Evolutionary conservation across 2,888 invertebrate species (phyloP).

Genomic region (Pemphredon lugubris): DNA sequence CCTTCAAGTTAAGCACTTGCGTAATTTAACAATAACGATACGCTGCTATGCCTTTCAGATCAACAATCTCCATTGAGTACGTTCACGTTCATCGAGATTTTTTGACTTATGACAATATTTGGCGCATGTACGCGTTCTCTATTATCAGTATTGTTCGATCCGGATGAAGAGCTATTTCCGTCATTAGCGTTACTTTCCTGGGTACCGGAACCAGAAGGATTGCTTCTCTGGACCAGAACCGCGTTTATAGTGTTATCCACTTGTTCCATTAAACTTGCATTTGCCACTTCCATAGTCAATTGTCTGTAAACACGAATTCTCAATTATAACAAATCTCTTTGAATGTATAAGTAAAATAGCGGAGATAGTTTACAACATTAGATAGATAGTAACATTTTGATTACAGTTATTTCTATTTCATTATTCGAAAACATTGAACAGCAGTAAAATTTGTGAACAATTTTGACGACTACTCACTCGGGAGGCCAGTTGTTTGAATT

Average conservation of each 20-base stretch:
- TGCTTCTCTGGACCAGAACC: constrained; percentile 53
- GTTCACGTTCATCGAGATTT: constrained; percentile 66
- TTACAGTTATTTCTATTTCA: background rate
- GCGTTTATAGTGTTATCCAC: constrained; percentile 67
- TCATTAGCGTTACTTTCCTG: constrained; percentile 25
- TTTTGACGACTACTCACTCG: constrained; percentile 59
- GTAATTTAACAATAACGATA: constrained; percentile 4
- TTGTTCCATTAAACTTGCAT: constrained; percentile 65
- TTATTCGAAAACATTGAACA: background rate
- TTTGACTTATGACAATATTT: constrained; percentile 62
- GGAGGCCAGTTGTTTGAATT: constrained; percentile 69
- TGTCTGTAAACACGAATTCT: constrained; percentile 65
- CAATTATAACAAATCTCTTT: no score
- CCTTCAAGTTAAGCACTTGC: constrained; percentile 5
- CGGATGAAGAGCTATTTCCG: constrained; percentile 32
- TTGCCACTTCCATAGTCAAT: constrained; percentile 60
- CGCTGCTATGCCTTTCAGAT: background rate
- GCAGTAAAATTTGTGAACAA: background rate
- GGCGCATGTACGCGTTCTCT: constrained; percentile 44
- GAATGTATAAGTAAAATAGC: background rate
- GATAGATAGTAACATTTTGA: no score
- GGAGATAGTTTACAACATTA: background rate
- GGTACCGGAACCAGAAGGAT: constrained; percentile 41
- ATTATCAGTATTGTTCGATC: constrained; percentile 37
- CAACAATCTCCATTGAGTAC: constrained; percentile 58